Evolutionary conservation across 2,797 vertebrate species (phyloP).

Genomic region (Sebastolobus alascanus): DNA sequence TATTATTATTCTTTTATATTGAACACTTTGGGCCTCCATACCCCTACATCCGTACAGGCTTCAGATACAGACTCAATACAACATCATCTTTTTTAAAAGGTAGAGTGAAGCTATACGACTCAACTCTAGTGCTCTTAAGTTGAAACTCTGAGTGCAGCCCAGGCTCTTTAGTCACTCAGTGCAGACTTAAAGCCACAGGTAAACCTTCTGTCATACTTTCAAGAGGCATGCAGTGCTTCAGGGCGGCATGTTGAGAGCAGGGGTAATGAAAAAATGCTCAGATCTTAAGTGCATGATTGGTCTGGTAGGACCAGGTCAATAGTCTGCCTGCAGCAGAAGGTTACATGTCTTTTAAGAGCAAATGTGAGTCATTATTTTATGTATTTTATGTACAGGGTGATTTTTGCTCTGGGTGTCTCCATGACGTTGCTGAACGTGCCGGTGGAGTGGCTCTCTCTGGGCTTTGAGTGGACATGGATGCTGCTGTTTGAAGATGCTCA

Average conservation of each 20-base stretch:
- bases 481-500: slow-evolving; percentile 92
- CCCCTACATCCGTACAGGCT: not conserved
- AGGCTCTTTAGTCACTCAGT: not conserved
- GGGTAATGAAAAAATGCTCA: slow-evolving; percentile 8
- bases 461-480: slow-evolving; percentile 96
- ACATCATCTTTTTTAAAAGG: not conserved
- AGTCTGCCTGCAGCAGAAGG: slow-evolving; percentile 12
- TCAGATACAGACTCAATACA: not conserved
- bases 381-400: slow-evolving; percentile 82
- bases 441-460: slow-evolving; percentile 94
- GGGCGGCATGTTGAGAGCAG: not conserved
- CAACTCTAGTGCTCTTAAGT: not conserved
- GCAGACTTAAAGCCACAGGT: not conserved
- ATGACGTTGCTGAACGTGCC: slow-evolving; percentile 95
- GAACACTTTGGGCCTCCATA: not conserved
- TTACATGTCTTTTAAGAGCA: not conserved
- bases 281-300: slow-evolving; percentile 29
- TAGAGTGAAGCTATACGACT: slow-evolving; percentile 5
- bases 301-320: slow-evolving; percentile 13
- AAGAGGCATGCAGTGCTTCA: not conserved
- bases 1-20: not conserved
- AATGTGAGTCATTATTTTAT: not conserved
- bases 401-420: slow-evolving; percentile 93
- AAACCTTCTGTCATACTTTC: not conserved
- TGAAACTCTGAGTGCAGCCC: slow-evolving; percentile 5